Evolutionary conservation across 2,113 vertebrate genomes (phyloP).

Genomic region (Butorides virescens): DNA sequence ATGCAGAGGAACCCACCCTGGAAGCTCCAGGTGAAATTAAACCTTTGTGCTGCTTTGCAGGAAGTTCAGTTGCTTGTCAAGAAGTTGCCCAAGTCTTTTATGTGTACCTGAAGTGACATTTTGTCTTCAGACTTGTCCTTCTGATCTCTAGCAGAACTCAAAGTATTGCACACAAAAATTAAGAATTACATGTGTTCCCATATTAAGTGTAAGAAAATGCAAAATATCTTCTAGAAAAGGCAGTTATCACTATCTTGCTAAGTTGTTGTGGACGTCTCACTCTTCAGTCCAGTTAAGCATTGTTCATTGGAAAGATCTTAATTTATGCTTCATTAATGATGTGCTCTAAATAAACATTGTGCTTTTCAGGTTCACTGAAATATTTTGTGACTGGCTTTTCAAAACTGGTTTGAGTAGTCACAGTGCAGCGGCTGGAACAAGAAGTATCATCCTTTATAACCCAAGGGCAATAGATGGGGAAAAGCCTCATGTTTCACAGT

Average conservation of each 20-base stretch:
- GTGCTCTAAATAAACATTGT: neutral
- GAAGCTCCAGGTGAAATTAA: neutral
- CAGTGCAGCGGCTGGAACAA: neutral
- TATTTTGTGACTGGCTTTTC: neutral
- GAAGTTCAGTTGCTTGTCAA: neutral
- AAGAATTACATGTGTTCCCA: neutral
- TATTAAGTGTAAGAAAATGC: neutral
- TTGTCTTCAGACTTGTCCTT: neutral
- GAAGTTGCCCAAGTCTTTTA: neutral
- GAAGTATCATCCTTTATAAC: neutral
- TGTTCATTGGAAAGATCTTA: neutral
- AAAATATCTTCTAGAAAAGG: neutral
- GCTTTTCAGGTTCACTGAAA: neutral
- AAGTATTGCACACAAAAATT: neutral
- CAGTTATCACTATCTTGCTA: neutral
- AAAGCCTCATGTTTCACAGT: neutral
- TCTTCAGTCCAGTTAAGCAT: neutral
- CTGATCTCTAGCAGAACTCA: neutral
- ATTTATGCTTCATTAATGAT: neutral
- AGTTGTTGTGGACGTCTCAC: neutral
- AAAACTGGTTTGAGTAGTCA: neutral
- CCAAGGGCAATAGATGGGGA: neutral
- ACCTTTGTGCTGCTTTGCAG: neutral
- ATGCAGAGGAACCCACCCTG: neutral
- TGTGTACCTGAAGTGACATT: neutral